A percentile compares a stretch with the other conserved stretches of the same genome.
Evolutionary conservation across 2,888 invertebrate genomes (phyloP).

Genomic region (Scaptomyza caliginosa): DNA sequence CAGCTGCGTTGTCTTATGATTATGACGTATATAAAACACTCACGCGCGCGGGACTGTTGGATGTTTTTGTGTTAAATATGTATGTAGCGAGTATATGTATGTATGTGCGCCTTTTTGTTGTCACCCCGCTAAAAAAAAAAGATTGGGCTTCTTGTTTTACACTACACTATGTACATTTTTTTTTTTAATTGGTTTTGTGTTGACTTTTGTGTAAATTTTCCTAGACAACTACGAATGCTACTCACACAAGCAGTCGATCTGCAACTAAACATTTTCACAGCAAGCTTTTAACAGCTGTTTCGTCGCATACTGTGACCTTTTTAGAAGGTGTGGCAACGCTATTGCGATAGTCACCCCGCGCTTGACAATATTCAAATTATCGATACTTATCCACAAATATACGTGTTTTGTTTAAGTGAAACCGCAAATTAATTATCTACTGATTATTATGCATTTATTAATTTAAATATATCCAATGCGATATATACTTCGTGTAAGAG

Average conservation of each 20-base stretch:
- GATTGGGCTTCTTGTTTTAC: conserved; percentile 23
- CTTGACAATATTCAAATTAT: conserved; percentile 17
- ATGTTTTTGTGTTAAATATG: conserved; percentile 7
- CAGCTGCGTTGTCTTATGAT: conserved; percentile 31
- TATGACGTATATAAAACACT: conserved; percentile 5
- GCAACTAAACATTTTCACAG: conserved; percentile 47
- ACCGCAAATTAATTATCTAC: too few relatives aligned
- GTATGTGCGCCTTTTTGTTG: conserved; percentile 39
- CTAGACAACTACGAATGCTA: conserved; percentile 62
- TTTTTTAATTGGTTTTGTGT: conserved; percentile 48
- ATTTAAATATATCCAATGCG: background rate
- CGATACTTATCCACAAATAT: background rate
- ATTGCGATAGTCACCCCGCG: conserved; percentile 7
- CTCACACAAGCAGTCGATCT: conserved; percentile 54
- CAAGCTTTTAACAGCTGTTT: conserved; percentile 57
- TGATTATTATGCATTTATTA: background rate
- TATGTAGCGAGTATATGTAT: conserved; percentile 54
- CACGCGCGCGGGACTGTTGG: conserved; percentile 18
- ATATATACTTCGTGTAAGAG: background rate
- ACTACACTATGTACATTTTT: conserved; percentile 63
- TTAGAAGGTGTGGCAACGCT: conserved; percentile 9
- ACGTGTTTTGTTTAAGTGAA: background rate
- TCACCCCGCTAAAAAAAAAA: conserved; percentile 41
- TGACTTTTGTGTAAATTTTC: conserved; percentile 63
- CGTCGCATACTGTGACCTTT: conserved; percentile 23